Evolutionary conservation across 1,140 invertebrate species (phyloP).

Genomic region (Tetragnatha versicolor): DNA sequence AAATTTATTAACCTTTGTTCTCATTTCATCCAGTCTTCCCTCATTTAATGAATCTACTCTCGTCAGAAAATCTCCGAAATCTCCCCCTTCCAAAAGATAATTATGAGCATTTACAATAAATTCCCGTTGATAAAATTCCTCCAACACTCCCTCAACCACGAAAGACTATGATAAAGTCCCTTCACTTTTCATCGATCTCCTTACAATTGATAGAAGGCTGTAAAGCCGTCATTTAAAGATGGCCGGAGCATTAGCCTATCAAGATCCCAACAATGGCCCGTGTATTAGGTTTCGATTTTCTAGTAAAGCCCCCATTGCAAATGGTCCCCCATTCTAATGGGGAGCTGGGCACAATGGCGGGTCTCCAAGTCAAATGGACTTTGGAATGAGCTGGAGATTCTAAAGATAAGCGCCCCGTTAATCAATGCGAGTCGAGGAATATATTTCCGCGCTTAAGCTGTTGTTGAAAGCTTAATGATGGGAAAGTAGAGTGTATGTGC

Average conservation of each 20-base stretch:
- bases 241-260: not conserved
- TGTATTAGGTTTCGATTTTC: slow-evolving; percentile 19
- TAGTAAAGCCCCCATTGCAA: not conserved
- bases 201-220: not conserved
- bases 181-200: not conserved
- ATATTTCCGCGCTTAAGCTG: not conserved
- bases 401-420: slow-evolving; percentile 20
- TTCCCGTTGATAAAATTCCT: no score
- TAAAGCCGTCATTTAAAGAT: not conserved
- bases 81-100: no score
- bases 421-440: slow-evolving; percentile 8
- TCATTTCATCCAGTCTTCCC: no score
- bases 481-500: no score
- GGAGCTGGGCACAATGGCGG: not conserved
- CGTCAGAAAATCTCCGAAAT: no score
- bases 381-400: slow-evolving; percentile 19
- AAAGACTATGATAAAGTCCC: no score
- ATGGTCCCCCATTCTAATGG: slow-evolving; percentile 25
- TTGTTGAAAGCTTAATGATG: not conserved
- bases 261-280: no score
- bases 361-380: slow-evolving; percentile 37
- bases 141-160: no score
- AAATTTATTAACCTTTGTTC: no score
- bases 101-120: no score
- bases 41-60: no score